phyloP scores from a whole-genome alignment of 1,140 invertebrate genomes.

The Lucilia sericata region DNA sequence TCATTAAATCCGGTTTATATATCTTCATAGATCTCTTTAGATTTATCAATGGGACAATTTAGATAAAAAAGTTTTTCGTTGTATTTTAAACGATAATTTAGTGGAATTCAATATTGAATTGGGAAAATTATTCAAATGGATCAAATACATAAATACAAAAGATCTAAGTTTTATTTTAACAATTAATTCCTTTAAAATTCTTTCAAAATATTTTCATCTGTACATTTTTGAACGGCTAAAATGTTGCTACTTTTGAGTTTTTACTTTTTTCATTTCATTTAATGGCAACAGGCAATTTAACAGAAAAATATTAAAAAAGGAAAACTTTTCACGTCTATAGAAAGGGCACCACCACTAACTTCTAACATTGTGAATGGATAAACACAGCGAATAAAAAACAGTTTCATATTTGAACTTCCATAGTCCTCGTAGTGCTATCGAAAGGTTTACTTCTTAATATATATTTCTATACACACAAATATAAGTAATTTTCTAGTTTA shows the following conservation, averaged over 20 bases:
- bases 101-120: no score
- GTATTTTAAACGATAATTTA: no score
- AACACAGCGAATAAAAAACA: neutral
- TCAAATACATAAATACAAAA: no score
- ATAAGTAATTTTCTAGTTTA: slow-evolving; percentile 6
- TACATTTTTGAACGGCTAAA: neutral
- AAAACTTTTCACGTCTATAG: neutral
- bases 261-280: neutral
- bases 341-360: neutral
- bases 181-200: neutral
- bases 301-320: neutral
- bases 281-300: slow-evolving; percentile 26
- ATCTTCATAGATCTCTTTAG: no score
- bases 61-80: no score
- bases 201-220: neutral
- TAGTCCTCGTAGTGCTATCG: neutral
- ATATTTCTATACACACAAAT: neutral
- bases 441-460: neutral
- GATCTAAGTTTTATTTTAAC: no score
- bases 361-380: neutral
- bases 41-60: no score
- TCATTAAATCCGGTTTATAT: no score
- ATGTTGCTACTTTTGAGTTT: neutral
- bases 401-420: slow-evolving; percentile 5
- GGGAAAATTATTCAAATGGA: no score